Evolutionary conservation across 1,140 invertebrate species (phyloP), one percentile per base, ranked within the genome.

Genomic region (Drosophila guanche): DNA sequence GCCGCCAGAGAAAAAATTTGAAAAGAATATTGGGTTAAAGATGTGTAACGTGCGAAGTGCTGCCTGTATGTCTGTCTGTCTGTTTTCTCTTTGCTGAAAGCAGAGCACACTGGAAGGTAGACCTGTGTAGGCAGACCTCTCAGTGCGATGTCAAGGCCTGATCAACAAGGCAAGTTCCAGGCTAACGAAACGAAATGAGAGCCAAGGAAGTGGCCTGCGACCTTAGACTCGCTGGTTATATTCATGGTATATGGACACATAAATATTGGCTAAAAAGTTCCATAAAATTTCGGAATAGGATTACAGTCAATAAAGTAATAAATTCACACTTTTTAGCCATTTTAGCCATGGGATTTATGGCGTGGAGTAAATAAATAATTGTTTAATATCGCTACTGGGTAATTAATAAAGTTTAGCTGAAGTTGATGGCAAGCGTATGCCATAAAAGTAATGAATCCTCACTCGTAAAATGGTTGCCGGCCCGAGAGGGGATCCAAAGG

Each of bases 321-420:
- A 72, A 72, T 72, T 72, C 51, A 23, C 37, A 42, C 29, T 48
- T 37, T 29, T 8, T 7, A 43, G 22, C 22, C 45, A 5, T 6
- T 5, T 1, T 45, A 23, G 8, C 27, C 48, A n/a, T 46, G 5
- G 42, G 53, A 45, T 37, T 41, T 25, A 58, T 43, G 51, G 63
- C 61, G 72, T 70, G 47, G 75, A 77, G 63, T 66, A 60, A 74
- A 74, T 86, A 86, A 86, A 70, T 86, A 86, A 86, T 85, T 76
- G 81, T 55, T 43, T 74, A 77, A 69, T 53, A 81, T 77, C 60
- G 48, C 68, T 50, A 54, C 79, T 69, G 58, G 68, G 73, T 75
- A 86, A 85, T 85, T 85, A 86, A 86, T 85, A 77, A 85, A 80
- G 63, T 85, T 86, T 85, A 85, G 77, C 84, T 12, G n/a, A 43